Evolutionary conservation across 2,888 invertebrate species (phyloP).

Genomic region (Hypomecis punctinalis): DNA sequence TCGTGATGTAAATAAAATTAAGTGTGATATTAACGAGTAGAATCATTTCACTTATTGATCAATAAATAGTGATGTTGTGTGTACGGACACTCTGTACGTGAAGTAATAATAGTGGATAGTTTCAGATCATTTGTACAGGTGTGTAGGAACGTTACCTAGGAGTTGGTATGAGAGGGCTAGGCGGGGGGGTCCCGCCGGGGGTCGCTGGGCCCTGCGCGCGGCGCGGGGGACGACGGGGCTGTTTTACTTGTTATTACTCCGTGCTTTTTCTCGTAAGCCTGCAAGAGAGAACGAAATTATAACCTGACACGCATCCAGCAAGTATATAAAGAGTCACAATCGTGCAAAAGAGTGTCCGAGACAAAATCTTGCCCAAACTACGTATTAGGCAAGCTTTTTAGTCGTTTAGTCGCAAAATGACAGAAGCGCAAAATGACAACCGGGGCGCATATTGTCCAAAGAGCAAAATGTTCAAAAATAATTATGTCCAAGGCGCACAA

Average conservation of each 20-base stretch:
- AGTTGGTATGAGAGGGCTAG: constrained; percentile 30
- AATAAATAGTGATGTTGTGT: constrained; percentile 47
- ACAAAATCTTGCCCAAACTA: no score
- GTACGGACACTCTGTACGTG: constrained; percentile 40
- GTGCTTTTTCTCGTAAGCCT: constrained; percentile 70
- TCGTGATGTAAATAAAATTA: constrained; percentile 48
- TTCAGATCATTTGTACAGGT: constrained; percentile 55
- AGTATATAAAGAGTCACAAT: no score
- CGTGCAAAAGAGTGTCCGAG: no score
- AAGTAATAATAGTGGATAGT: constrained; percentile 40
- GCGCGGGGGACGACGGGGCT: not conserved
- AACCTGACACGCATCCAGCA: no score
- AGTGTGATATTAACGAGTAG: constrained; percentile 42
- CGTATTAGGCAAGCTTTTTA: no score
- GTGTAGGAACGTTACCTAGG: constrained; percentile 57
- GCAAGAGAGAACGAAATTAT: constrained; percentile 43
- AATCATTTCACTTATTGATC: constrained; percentile 52
- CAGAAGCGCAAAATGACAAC: no score
- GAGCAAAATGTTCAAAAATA: no score
- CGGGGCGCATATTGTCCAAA: no score
- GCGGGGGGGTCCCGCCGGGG: constrained; percentile 46
- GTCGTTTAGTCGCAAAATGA: no score
- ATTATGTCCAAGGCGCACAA: no score
- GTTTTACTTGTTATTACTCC: constrained; percentile 30
- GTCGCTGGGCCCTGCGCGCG: constrained; percentile 20